Conservation (phyloP, 2,888 invertebrate genomes). For the Sturmia bella region DNA sequence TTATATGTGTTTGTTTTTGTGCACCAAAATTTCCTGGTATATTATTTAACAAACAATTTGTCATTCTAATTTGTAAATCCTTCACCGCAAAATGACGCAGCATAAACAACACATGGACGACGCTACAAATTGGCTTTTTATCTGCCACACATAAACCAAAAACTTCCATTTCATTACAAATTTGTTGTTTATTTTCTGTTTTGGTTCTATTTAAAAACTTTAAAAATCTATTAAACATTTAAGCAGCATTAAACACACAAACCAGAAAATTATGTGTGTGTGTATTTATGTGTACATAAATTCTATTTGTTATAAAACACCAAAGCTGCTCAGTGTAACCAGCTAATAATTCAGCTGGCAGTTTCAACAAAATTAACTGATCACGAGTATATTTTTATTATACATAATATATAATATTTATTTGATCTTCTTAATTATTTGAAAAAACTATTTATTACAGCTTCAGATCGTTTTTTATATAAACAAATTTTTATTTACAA, state of each 20-base stretch:
- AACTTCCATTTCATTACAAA: conserved; percentile 58
- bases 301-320: background rate
- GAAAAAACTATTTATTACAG: too few relatives aligned
- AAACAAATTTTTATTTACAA: too few relatives aligned
- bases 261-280: background rate
- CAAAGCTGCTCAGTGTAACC: too few relatives aligned
- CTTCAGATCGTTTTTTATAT: too few relatives aligned
- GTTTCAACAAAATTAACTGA: too few relatives aligned
- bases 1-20: conserved; percentile 20
- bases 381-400: too few relatives aligned
- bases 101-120: conserved; percentile 34
- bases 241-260: background rate
- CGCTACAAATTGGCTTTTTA: conserved; percentile 64
- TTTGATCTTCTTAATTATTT: too few relatives aligned
- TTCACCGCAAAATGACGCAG: conserved; percentile 50
- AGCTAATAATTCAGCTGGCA: too few relatives aligned
- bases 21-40: background rate
- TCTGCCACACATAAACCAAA: conserved; percentile 51
- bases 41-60: conserved; percentile 43
- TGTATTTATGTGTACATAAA: background rate
- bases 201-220: conserved; percentile 36
- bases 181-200: conserved; percentile 37
- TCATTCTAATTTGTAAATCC: conserved; percentile 55
- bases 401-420: too few relatives aligned
- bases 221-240: conserved; percentile 37